phyloP scores from a whole-genome alignment of 2,797 vertebrate species.

The Xiphophorus birchmanni region DNA sequence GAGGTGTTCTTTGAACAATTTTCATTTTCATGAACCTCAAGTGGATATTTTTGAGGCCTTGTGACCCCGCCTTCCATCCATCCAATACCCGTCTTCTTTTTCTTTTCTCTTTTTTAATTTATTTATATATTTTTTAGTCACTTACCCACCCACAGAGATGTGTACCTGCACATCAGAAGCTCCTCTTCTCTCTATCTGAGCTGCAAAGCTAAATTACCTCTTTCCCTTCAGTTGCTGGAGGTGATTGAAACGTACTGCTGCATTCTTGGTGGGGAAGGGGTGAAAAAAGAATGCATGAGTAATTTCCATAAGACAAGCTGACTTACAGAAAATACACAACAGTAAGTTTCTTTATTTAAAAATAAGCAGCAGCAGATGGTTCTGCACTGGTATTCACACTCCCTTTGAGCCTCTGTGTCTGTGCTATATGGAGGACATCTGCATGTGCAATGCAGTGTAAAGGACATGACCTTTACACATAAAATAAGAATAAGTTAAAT shows the following conservation, averaged over 20 bases:
- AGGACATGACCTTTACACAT: slow-evolving; percentile 39
- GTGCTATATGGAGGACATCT: slow-evolving; percentile 42
- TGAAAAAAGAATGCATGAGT: not conserved
- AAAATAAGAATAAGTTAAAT: slow-evolving; percentile 18
- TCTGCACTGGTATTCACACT: slow-evolving; percentile 39
- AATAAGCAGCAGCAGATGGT: not conserved
- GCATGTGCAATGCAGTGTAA: slow-evolving; percentile 59
- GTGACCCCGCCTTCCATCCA: slow-evolving; percentile 27
- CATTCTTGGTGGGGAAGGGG: too few species aligned
- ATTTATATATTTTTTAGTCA: not conserved
- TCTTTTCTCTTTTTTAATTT: slow-evolving; percentile 9
- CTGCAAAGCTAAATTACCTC: slow-evolving; percentile 10
- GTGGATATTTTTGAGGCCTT: slow-evolving; percentile 55
- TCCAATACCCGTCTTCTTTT: slow-evolving; percentile 22
- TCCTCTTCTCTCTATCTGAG: slow-evolving; percentile 25
- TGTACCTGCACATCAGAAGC: slow-evolving; percentile 24
- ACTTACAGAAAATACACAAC: not conserved
- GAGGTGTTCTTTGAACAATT: slow-evolving; percentile 48
- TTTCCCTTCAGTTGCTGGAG: slow-evolving; percentile 39
- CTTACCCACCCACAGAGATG: slow-evolving; percentile 12
- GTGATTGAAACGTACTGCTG: slow-evolving; percentile 36
- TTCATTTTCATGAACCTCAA: slow-evolving; percentile 62
- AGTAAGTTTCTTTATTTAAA: slow-evolving; percentile 9
- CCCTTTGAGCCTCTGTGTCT: slow-evolving; percentile 51
- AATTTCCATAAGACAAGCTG: not conserved